Conservation (phyloP, 2,113 vertebrate genomes). For the Athene noctua region DNA sequence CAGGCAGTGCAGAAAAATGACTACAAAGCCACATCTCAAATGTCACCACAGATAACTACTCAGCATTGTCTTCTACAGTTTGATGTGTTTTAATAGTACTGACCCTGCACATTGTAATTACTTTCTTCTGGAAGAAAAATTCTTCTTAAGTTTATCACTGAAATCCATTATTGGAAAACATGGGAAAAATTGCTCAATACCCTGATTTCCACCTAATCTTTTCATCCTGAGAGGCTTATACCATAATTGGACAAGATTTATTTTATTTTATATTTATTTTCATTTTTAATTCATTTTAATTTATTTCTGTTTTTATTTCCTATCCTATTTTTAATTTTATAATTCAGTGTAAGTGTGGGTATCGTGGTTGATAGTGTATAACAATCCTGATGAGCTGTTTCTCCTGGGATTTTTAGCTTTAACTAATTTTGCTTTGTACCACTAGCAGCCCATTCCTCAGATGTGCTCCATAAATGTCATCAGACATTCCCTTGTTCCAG, state of each 20-base stretch:
- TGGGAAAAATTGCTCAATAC: background rate
- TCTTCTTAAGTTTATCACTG: background rate
- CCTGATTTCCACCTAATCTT: background rate
- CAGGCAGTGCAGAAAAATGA: background rate
- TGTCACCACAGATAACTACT: background rate
- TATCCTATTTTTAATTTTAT: background rate
- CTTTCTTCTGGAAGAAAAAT: background rate
- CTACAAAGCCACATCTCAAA: background rate
- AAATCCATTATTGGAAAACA: background rate
- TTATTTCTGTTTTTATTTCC: background rate
- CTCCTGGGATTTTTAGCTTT: background rate
- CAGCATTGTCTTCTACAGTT: background rate
- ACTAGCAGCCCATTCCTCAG: background rate
- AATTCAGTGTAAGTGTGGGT: background rate
- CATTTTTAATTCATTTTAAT: background rate
- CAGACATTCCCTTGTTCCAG: background rate
- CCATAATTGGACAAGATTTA: background rate
- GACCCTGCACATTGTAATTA: background rate
- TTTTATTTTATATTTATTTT: background rate
- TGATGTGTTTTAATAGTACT: background rate
- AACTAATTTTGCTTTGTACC: background rate
- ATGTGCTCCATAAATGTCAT: conserved; percentile 7
- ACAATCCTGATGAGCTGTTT: background rate
- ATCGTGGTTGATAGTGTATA: background rate
- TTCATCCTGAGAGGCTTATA: background rate